Base-by-base conservation (phyloP, 2,888 invertebrate species). In the Archaeoteleia sp. region DNA sequence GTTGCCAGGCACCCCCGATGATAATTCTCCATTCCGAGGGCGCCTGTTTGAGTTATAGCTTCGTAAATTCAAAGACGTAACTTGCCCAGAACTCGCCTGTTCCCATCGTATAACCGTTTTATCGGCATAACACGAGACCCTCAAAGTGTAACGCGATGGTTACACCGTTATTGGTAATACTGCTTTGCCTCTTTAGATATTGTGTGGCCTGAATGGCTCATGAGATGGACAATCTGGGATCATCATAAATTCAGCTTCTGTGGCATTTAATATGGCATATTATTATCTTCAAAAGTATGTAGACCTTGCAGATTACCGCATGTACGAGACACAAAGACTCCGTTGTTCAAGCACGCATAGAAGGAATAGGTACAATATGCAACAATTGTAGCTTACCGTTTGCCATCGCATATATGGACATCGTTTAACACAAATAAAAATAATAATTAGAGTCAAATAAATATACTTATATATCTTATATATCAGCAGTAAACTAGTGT, bases 1-100 rank as follows among this genome's bases (percentile, higher is more conserved):
- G 54, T 32, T 54, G 39, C 25, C 20, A 13, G 23, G 48, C 54
- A 17, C 39, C 40, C 32, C 23, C 55, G 35, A 15, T 46, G 48
- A 66, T 54, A 54, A 54, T 54, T 66, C 46, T 48, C 42, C 58
- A 37, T 48, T 25, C 32, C 46, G 17, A 35, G 71, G 70, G 67
- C 65, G 72, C 60, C 67, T 42, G 58, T 77, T 78, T 79, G 77
- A 79, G 73, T 76, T 78, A 79, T 75, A 68, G 77, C 75, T 78
- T 74, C 71, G 74, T 74, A 78, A 75, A 76, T 78, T 75, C 76
- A 71, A 75, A 75, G 73, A 73, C 74, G 70, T 71, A 75, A 74
- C 77, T 67, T 58, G 72, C 42, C 35, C 46, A 73, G 67, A 57
- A 66, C 65, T 62, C 57, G 51, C 46, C 40, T 58, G 46, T 57